Conservation (phyloP, 2,113 vertebrate species). For the Platichthys stellatus region DNA sequence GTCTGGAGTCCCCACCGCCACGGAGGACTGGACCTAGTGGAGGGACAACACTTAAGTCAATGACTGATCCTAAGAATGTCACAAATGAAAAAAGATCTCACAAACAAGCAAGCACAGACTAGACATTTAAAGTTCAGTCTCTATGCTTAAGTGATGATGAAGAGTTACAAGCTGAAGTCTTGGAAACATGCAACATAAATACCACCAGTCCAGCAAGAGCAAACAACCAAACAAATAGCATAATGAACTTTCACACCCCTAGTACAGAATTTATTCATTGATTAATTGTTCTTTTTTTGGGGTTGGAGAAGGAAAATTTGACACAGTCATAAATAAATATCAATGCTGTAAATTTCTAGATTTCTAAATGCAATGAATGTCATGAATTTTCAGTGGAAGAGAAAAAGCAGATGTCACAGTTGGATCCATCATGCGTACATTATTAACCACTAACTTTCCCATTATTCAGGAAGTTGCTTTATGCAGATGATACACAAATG, state of each 20-base stretch:
- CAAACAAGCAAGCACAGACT: neutral
- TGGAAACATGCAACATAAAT: constrained; percentile 3
- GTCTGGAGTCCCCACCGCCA: constrained; percentile 97
- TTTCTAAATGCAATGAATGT: neutral
- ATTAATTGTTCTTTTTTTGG: neutral
- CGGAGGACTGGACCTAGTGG: constrained; percentile 94
- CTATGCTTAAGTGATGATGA: neutral
- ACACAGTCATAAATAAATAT: neutral
- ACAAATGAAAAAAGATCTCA: neutral
- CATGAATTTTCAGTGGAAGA: neutral
- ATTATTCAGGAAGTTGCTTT: constrained; percentile 15
- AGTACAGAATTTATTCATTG: neutral
- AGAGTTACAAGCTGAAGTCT: constrained; percentile 21
- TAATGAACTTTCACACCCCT: constrained; percentile 1
- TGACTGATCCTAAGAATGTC: neutral
- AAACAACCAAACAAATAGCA: constrained; percentile 4
- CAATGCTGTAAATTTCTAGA: neutral
- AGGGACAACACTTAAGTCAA: constrained; percentile 1
- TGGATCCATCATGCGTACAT: neutral
- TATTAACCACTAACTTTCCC: too few species aligned
- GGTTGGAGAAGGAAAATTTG: neutral
- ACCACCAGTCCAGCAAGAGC: too few species aligned
- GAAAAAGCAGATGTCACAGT: constrained; percentile 18
- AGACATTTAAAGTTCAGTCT: neutral
- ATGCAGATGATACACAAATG: neutral